Evolutionary conservation across 2,888 invertebrate genomes (phyloP).

Genomic region (Drosophila merina): DNA sequence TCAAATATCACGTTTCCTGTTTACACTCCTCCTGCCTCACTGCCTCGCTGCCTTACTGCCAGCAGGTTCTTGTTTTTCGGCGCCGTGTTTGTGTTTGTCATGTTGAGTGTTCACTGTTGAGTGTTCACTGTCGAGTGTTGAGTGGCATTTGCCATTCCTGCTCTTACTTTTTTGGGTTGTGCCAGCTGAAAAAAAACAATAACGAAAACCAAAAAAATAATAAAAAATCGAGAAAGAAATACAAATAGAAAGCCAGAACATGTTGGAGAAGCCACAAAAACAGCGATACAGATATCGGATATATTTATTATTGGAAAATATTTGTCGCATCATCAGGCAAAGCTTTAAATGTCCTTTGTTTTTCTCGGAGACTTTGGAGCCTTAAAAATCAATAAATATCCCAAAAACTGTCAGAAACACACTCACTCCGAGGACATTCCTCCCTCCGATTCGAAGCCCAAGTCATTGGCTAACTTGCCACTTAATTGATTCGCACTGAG

Average conservation of each 20-base stretch:
- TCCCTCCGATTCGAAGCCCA: too few relatives aligned
- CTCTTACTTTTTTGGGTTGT: conserved; percentile 27
- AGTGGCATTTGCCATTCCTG: conserved; percentile 48
- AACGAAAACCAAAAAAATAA: conserved; percentile 1
- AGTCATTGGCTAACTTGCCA: not conserved
- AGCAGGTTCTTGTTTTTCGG: conserved; percentile 24
- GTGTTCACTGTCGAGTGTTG: conserved; percentile 54
- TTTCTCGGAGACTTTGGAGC: too few relatives aligned
- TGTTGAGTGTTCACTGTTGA: conserved; percentile 39
- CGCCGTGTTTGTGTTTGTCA: conserved; percentile 66
- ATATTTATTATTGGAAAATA: conserved; percentile 1
- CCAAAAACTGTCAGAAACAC: not conserved
- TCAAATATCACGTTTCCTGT: conserved; percentile 80
- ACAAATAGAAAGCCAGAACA: conserved; percentile 5
- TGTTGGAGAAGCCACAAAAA: conserved; percentile 10
- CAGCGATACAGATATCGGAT: not conserved
- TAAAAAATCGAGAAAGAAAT: not conserved
- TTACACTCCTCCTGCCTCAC: conserved; percentile 50
- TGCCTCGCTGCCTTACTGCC: conserved; percentile 10
- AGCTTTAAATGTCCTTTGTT: conserved; percentile 1
- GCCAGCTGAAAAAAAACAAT: conserved; percentile 23
- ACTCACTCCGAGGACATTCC: not conserved
- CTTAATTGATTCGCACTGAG: conserved; percentile 17
- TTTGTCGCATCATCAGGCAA: not conserved
- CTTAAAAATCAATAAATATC: not conserved